A percentile compares a stretch with the other conserved stretches of the same genome.
Evolutionary conservation across 2,113 vertebrate genomes (phyloP).

Genomic region (Rhegmatorhina hoffmannsi): DNA sequence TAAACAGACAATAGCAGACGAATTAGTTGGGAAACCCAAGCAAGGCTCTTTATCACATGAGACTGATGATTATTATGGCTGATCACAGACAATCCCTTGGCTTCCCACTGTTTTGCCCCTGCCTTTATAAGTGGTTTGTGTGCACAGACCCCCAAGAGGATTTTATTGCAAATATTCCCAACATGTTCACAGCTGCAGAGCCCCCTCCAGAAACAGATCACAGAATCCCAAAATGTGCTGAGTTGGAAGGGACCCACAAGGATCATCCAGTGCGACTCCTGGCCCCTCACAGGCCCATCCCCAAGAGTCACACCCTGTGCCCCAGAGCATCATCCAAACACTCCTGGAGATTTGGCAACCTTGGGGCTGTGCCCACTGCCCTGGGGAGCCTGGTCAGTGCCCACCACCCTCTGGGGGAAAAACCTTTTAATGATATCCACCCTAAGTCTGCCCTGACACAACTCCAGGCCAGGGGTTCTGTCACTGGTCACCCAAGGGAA

Average conservation of each 20-base stretch:
- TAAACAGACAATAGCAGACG: slow-evolving; percentile 18
- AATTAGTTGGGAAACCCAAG: slow-evolving; percentile 12
- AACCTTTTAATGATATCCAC: not conserved
- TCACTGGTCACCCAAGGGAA: not conserved
- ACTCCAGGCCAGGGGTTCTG: not conserved
- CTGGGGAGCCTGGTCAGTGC: not conserved
- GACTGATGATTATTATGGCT: not conserved
- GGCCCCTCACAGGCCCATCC: not conserved
- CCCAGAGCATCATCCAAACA: not conserved
- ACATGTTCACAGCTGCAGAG: not conserved
- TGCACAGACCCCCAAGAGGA: not conserved
- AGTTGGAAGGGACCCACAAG: not conserved
- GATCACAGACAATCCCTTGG: not conserved
- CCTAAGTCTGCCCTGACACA: not conserved
- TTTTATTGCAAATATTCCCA: not conserved
- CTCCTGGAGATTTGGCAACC: not conserved
- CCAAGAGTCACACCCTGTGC: not conserved
- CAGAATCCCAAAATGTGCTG: not conserved
- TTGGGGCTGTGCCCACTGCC: not conserved
- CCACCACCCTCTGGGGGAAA: not conserved
- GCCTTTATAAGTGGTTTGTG: not conserved
- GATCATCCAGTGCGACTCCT: not conserved
- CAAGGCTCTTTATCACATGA: not conserved
- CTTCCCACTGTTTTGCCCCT: fast-evolving
- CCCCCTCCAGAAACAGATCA: not conserved